Percentiles rank a stretch among this genome's conserved stretches.
phyloP scores from a whole-genome alignment of 2,888 invertebrate species.

The Spilosoma lubricipeda region DNA sequence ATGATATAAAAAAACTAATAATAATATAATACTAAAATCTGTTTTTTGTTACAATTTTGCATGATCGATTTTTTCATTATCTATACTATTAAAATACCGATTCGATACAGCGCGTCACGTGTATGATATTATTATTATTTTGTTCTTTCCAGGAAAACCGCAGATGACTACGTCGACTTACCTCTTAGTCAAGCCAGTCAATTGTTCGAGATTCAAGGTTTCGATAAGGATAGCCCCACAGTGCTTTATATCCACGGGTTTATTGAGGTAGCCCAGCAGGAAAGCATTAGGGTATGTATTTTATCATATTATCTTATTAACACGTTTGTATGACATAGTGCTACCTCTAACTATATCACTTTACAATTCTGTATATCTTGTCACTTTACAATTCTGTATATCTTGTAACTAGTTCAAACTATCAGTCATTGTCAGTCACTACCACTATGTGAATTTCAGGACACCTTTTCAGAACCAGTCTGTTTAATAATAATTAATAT shows the following conservation, averaged over 20 bases:
- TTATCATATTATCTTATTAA: too few relatives aligned
- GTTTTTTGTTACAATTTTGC: too few relatives aligned
- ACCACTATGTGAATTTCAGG: too few relatives aligned
- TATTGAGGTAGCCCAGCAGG: conserved; percentile 85
- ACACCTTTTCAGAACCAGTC: too few relatives aligned
- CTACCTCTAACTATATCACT: too few relatives aligned
- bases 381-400: too few relatives aligned
- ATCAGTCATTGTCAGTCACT: neutral
- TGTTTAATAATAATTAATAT: too few relatives aligned
- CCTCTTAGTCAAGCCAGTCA: conserved; percentile 79
- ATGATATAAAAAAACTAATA: neutral
- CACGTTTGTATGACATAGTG: too few relatives aligned
- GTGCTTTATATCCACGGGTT: conserved; percentile 87
- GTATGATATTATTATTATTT: neutral
- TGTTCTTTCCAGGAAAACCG: conserved; percentile 62
- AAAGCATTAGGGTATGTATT: conserved; percentile 82
- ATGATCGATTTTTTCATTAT: too few relatives aligned
- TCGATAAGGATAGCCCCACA: conserved; percentile 80
- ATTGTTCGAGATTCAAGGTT: conserved; percentile 79
- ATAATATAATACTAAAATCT: too few relatives aligned
- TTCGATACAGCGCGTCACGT: neutral
- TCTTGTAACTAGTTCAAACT: neutral
- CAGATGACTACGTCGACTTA: conserved; percentile 78
- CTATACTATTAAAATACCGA: neutral
- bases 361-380: too few relatives aligned